Percentiles rank a stretch among this genome's conserved stretches.
Evolutionary conservation across 2,113 vertebrate species (phyloP).

Genomic region (Romanogobio albipinnatus): DNA sequence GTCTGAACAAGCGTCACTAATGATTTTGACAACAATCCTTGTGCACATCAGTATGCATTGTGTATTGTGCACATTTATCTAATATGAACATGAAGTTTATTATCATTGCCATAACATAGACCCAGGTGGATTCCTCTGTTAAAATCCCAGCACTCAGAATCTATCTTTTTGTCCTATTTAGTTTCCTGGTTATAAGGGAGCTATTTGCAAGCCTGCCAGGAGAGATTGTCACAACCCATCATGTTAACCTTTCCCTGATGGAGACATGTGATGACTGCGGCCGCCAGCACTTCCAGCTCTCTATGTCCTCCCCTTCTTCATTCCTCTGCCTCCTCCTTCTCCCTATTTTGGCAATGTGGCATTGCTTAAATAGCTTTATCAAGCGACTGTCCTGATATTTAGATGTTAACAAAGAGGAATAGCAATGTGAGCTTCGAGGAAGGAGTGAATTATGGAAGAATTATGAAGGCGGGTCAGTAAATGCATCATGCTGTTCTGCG

Average conservation of each 20-base stretch:
- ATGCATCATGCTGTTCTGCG: slow-evolving; percentile 20
- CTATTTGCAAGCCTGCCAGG: slow-evolving; percentile 66
- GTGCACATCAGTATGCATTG: background rate
- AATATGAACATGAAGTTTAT: background rate
- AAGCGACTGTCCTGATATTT: background rate
- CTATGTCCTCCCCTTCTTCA: slow-evolving; percentile 2
- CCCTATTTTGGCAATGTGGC: background rate
- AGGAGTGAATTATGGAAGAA: slow-evolving; percentile 4
- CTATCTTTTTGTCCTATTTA: slow-evolving; percentile 44
- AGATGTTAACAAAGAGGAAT: slow-evolving; percentile 26
- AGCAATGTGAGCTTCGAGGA: background rate
- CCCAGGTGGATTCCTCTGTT: slow-evolving; percentile 39
- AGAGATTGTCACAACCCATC: slow-evolving; percentile 73
- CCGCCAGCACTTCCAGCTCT: slow-evolving; percentile 63
- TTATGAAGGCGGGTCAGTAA: slow-evolving; percentile 43
- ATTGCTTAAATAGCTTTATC: slow-evolving; percentile 20
- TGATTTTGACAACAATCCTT: background rate
- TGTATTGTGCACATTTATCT: background rate
- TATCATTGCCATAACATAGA: background rate
- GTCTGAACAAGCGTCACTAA: background rate
- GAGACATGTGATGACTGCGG: slow-evolving; percentile 72
- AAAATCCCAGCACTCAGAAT: slow-evolving; percentile 38
- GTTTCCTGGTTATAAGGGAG: slow-evolving; percentile 60
- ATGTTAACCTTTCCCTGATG: slow-evolving; percentile 74
- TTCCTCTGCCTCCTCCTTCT: background rate